Conservation (phyloP, 2,113 vertebrate genomes). For the Hemichromis elongatus region DNA sequence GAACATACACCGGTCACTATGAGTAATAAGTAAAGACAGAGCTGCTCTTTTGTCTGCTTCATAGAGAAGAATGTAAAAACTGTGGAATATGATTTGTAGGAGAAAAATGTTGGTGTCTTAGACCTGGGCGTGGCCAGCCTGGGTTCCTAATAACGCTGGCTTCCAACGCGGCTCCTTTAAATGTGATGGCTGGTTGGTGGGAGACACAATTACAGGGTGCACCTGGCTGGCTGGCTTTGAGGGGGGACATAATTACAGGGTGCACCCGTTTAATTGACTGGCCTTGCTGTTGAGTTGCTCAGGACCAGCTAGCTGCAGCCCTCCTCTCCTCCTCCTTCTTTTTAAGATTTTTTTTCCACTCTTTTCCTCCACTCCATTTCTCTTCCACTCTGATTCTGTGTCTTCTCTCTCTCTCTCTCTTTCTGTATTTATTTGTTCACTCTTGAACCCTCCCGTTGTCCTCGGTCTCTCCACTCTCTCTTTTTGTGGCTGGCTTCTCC, state of each 20-base stretch:
- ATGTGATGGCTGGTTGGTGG: slow-evolving; percentile 58
- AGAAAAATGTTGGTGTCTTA: background rate
- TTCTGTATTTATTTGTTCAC: background rate
- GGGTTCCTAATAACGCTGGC: slow-evolving; percentile 60
- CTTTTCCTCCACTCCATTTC: background rate
- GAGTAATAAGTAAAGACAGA: background rate
- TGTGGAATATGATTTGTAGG: background rate
- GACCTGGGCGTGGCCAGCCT: slow-evolving; percentile 71
- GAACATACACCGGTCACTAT: background rate
- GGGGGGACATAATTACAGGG: slow-evolving; percentile 69
- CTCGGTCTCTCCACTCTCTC: background rate
- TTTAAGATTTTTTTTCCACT: background rate
- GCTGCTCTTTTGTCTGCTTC: background rate
- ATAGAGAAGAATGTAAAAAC: background rate
- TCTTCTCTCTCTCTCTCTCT: background rate
- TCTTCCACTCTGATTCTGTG: background rate
- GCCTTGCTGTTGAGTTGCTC: slow-evolving; percentile 55
- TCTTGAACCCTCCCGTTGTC: background rate
- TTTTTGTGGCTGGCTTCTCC: slow-evolving; percentile 55
- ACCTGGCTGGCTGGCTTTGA: slow-evolving; percentile 59
- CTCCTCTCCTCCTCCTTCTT: background rate
- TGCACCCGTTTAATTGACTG: slow-evolving; percentile 61
- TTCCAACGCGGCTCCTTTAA: slow-evolving; percentile 54
- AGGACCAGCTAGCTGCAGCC: slow-evolving; percentile 54
- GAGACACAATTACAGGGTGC: slow-evolving; percentile 71